Base-by-base conservation (phyloP, 1,140 invertebrate genomes). In the Achatina immaculata region DNA sequence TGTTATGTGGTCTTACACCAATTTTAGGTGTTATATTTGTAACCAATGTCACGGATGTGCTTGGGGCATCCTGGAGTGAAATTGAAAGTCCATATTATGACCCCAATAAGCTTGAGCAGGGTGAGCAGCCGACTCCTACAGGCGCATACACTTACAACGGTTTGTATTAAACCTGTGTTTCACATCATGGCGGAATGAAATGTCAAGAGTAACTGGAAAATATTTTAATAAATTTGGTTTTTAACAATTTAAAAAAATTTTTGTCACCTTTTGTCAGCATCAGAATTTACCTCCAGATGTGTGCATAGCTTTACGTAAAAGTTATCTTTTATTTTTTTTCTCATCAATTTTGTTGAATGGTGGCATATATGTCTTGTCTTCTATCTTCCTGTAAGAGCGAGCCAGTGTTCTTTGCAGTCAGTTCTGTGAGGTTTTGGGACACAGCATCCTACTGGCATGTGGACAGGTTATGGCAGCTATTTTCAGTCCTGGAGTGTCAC, bases 21-120 rank as follows among this genome's bases (percentile, higher is more conserved):
- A 72, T 38, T 45, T n/a, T 40, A 85, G 84, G 85, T 68, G 75
- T 81, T n/a, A 36, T 85, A 28, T 85, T 85, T 42, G 45, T 65
- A 48, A 55, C 69, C 16, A 84, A 84, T 55, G 68, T 81, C 21
- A 83, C 74, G n/a, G 82, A 83, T 19, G 73, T 51, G 19, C 62
- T 82, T 0, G 83, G 80, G 3, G 72, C 48, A 21, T 75, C 73
- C 45, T 40, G 40, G 34, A 69, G 31, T 31, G 76, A 78, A 68
- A 45, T 68, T 31, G 1, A 21, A 45, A 68, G 38, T 58, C 80
- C 71, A n/a, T 84, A 83, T 51, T 73, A 68, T 36, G 75, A 80
- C 3, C 72, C 82, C 9, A 58, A 58, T 1, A 1, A 6, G 19
- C 14, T 31, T 1, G 24, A 3, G 21, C 51, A 55, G 38, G 62